Evolutionary conservation across 2,113 vertebrate genomes (phyloP).

Genomic region (Ranitomeya variabilis): DNA sequence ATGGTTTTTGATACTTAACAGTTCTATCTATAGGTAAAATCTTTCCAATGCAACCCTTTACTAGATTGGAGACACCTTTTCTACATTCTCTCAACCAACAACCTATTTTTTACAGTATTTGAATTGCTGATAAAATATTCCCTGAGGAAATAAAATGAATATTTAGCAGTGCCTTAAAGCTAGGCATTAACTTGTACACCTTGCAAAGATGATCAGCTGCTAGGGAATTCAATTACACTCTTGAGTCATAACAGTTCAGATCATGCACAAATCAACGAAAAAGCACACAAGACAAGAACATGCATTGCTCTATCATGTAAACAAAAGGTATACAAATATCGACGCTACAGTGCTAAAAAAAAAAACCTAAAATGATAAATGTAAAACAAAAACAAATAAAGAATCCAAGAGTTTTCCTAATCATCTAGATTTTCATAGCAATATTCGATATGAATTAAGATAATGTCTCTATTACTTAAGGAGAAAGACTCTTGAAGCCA

Average conservation of each 20-base stretch:
- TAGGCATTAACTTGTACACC: conserved; percentile 57
- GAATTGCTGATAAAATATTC: conserved; percentile 50
- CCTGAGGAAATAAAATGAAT: conserved; percentile 52
- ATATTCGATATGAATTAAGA: not conserved
- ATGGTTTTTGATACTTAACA: not conserved
- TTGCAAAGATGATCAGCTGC: conserved; percentile 53
- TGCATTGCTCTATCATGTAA: not conserved
- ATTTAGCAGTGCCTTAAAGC: conserved; percentile 55
- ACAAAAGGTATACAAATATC: not conserved
- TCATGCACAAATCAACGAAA: conserved; percentile 41
- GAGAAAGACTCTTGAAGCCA: not conserved
- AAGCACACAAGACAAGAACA: conserved; percentile 28
- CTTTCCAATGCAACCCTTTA: not conserved
- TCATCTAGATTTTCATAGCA: no score
- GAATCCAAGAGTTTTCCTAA: not conserved
- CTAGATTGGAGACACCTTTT: conserved; percentile 38
- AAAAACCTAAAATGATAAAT: not conserved
- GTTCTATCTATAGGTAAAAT: not conserved
- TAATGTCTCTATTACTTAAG: not conserved
- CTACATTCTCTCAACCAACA: conserved; percentile 2
- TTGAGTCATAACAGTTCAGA: conserved; percentile 49
- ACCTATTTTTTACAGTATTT: conserved; percentile 44
- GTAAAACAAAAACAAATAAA: not conserved
- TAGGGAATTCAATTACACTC: conserved; percentile 51
- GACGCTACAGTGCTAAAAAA: not conserved